Evolutionary conservation across 2,113 vertebrate species (phyloP).

Genomic region (Thamnophis sirtalis): DNA sequence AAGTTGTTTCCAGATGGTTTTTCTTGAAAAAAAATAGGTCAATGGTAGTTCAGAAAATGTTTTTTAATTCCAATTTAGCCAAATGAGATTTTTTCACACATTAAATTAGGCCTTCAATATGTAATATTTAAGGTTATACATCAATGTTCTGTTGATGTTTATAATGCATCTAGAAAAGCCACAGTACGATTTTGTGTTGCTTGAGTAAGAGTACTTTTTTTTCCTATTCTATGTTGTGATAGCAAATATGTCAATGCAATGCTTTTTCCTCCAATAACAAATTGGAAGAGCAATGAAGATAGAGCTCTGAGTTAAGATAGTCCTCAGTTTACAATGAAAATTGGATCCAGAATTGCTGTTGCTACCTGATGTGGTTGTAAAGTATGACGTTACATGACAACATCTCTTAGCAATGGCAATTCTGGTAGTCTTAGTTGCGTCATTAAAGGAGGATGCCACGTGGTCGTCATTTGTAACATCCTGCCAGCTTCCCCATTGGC

Average conservation of each 20-base stretch:
- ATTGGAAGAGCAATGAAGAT: not conserved
- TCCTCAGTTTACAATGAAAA: not conserved
- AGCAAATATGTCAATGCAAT: not conserved
- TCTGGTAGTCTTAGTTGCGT: not conserved
- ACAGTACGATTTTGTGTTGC: constrained; percentile 22
- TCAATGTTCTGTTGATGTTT: constrained; percentile 9
- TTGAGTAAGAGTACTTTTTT: not conserved
- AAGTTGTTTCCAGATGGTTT: constrained; percentile 21
- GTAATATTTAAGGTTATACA: constrained; percentile 44
- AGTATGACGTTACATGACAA: not conserved
- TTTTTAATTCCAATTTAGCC: constrained; percentile 47
- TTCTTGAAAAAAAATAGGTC: constrained; percentile 26
- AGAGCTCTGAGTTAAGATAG: not conserved
- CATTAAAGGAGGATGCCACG: not conserved
- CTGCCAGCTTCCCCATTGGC: not conserved
- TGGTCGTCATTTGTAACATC: not conserved
- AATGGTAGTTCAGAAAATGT: constrained; percentile 41
- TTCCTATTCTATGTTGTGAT: not conserved
- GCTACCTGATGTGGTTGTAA: not conserved
- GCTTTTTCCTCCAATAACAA: not conserved
- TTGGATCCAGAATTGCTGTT: not conserved
- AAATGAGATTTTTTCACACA: constrained; percentile 57
- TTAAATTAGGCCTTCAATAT: constrained; percentile 60
- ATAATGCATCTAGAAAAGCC: constrained; percentile 27
- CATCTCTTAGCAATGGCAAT: not conserved